Percentiles rank a stretch among this genome's conserved stretches.
phyloP scores from a whole-genome alignment of 64 coral and sea anemone genomes.

The Stichodactyla mertensii region DNA sequence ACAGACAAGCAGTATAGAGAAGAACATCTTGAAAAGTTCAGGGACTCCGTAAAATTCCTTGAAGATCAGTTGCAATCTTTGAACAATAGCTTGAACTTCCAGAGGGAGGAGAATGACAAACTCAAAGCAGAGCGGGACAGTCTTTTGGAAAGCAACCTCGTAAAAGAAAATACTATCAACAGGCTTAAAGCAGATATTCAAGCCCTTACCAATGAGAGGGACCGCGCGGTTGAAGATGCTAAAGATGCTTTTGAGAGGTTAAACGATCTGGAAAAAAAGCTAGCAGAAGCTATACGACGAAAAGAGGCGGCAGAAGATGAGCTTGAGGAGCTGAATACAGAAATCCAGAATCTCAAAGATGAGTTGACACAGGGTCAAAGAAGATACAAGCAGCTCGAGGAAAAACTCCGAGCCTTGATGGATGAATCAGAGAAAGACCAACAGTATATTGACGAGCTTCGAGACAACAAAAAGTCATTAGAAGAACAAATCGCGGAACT shows the following conservation, averaged over 20 bases:
- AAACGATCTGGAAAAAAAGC: constrained; percentile 54
- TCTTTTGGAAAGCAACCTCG: constrained; percentile 22
- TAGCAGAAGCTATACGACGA: constrained; percentile 31
- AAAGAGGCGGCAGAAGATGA: constrained; percentile 52
- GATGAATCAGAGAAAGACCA: constrained; percentile 53
- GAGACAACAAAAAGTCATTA: constrained; percentile 40
- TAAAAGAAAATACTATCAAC: constrained; percentile 17
- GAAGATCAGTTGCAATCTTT: constrained; percentile 21
- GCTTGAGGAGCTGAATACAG: constrained; percentile 33
- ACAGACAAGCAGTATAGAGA: constrained; percentile 34
- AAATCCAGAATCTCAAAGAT: constrained; percentile 46
- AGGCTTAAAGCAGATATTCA: constrained; percentile 56
- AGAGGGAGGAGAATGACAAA: constrained; percentile 28
- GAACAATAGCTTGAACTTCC: neutral
- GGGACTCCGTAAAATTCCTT: constrained; percentile 10
- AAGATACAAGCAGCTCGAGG: constrained; percentile 52
- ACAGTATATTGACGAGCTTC: constrained; percentile 62
- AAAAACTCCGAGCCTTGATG: constrained; percentile 64
- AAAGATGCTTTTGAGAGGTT: constrained; percentile 45
- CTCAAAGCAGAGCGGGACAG: constrained; percentile 19
- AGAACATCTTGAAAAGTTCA: constrained; percentile 21
- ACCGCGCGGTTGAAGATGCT: constrained; percentile 48
- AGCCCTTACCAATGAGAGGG: constrained; percentile 57
- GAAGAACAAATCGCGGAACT: constrained; percentile 62
- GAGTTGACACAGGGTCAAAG: constrained; percentile 22